These are phyloP conservation scores for Ichneumoninae sp. DNA, from an alignment of 2,888 invertebrate genomes.

Conservation along the genomic window DNA sequence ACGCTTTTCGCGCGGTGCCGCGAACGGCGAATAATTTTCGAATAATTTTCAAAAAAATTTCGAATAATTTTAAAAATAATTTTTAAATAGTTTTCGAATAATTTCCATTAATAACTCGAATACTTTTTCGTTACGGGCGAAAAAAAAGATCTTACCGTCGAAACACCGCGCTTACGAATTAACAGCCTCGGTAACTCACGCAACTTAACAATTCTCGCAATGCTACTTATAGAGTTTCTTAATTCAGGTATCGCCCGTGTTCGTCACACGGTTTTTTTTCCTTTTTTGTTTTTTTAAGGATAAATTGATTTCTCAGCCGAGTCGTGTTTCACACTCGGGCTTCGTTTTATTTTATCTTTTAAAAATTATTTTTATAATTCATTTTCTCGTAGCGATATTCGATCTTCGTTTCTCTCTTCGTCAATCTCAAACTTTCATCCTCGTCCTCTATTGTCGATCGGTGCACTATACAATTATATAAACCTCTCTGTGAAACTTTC, in stretches of 20 bases:
- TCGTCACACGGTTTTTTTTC: conserved; percentile 29
- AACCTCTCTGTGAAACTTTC: conserved; percentile 57
- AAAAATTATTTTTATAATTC: neutral
- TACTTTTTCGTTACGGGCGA: neutral
- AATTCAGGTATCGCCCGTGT: conserved; percentile 46
- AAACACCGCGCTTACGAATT: conserved; percentile 17
- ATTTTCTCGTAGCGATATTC: conserved; percentile 31
- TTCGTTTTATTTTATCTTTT: neutral
- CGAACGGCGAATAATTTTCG: neutral
- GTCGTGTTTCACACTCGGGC: conserved; percentile 24
- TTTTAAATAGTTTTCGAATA: too few species aligned
- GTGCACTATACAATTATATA: conserved; percentile 73
- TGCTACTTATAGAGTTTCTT: conserved; percentile 30
- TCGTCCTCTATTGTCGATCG: conserved; percentile 79
- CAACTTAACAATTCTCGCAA: conserved; percentile 30
- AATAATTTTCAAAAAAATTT: neutral
- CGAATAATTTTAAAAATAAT: too few species aligned
- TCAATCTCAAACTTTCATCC: conserved; percentile 29
- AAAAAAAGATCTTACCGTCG: neutral
- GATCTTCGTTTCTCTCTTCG: conserved; percentile 12
- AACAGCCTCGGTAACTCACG: conserved; percentile 23
- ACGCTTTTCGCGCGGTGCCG: conserved; percentile 1
- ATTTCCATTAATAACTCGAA: neutral
- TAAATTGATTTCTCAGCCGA: conserved; percentile 42
- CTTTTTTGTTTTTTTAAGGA: conserved; percentile 9